Conservation (phyloP, 1,140 invertebrate species). For the Pogonus chalceus region DNA sequence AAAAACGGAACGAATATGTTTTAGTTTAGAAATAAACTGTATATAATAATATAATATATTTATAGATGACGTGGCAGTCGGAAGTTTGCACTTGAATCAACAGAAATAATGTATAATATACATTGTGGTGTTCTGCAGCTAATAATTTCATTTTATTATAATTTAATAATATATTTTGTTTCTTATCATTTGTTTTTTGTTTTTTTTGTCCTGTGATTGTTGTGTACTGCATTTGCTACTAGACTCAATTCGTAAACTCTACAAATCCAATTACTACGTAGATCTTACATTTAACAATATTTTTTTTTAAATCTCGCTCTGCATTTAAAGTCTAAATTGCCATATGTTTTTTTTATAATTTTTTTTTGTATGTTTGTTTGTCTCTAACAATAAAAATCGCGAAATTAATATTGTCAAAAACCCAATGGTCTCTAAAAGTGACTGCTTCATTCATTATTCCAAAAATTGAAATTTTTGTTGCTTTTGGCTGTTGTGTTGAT, state of each 20-base stretch:
- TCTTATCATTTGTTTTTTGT: too few relatives aligned
- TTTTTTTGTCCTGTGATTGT: neutral
- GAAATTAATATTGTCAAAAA: slow-evolving; percentile 4
- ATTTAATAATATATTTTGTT: neutral
- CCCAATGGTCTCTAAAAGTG: neutral
- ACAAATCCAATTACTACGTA: slow-evolving; percentile 27
- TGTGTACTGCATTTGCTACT: slow-evolving; percentile 14
- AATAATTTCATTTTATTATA: neutral
- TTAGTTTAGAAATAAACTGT: neutral
- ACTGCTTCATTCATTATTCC: too few relatives aligned
- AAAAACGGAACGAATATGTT: neutral
- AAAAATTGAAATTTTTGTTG: too few relatives aligned
- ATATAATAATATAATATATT: neutral
- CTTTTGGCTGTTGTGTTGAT: too few relatives aligned
- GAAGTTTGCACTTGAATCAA: neutral
- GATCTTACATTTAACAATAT: slow-evolving; percentile 29
- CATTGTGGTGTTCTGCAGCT: slow-evolving; percentile 2
- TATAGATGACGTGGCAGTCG: neutral
- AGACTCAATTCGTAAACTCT: slow-evolving; percentile 19
- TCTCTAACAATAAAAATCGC: slow-evolving; percentile 5
- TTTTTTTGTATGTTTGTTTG: too few relatives aligned
- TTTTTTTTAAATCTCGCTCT: slow-evolving; percentile 20
- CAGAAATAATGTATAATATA: neutral
- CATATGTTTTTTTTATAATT: slow-evolving; percentile 13
- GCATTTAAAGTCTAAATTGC: slow-evolving; percentile 13